A percentile compares a stretch with the other conserved stretches of the same genome.
phyloP scores from a whole-genome alignment of 2,113 vertebrate species.

The Columbina picui region DNA sequence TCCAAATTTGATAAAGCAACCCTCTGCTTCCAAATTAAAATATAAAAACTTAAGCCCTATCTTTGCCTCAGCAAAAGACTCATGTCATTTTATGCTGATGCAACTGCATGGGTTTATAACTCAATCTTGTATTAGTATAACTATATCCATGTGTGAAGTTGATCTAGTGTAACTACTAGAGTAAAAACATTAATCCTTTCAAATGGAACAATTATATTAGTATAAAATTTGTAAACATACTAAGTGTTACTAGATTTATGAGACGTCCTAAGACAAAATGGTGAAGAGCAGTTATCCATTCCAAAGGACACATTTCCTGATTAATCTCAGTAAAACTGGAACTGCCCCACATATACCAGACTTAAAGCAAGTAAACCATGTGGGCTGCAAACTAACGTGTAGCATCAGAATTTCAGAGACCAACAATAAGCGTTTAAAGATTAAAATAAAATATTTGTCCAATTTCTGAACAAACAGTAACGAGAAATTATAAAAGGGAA shows the following conservation, averaged over 20 bases:
- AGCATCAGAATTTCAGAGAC: no score
- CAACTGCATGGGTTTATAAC: not conserved
- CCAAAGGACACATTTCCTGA: no score
- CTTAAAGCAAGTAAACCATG: no score
- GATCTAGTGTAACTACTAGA: conserved; percentile 4
- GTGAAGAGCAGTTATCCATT: no score
- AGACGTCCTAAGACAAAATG: not conserved
- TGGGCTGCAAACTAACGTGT: no score
- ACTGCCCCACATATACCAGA: no score
- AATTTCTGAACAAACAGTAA: no score
- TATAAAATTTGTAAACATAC: not conserved
- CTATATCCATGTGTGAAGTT: not conserved
- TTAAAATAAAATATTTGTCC: no score
- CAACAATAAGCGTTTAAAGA: no score
- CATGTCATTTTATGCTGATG: not conserved
- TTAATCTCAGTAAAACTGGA: no score
- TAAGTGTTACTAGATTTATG: not conserved
- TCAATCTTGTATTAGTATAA: not conserved
- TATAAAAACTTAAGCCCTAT: not conserved
- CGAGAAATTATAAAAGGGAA: no score
- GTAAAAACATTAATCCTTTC: conserved; percentile 1
- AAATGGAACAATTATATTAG: not conserved
- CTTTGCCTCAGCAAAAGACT: not conserved
- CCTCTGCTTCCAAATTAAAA: conserved; percentile 1
- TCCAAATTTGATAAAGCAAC: not conserved